Percentiles rank a stretch among this genome's conserved stretches.
phyloP scores from a whole-genome alignment of 2,113 vertebrate species.

The Tricholaema leucomelas region DNA sequence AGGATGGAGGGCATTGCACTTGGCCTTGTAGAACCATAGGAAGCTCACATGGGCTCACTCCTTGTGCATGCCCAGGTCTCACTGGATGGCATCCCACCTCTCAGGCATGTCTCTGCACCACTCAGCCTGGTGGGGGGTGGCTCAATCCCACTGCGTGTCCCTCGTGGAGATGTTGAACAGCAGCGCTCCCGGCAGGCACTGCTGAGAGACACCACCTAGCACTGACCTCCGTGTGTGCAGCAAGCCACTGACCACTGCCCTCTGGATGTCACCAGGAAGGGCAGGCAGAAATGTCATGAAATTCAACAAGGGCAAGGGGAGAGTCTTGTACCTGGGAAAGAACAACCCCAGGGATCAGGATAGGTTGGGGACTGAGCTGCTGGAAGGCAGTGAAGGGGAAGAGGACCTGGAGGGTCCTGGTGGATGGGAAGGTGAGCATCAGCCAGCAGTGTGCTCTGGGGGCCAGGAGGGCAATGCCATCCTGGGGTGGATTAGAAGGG shows the following conservation, averaged over 20 bases:
- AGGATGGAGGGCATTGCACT: background rate
- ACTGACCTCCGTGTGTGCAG: background rate
- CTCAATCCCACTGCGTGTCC: background rate
- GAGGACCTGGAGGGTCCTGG: too few relatives aligned
- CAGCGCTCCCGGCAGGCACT: background rate
- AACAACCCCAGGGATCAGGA: too few relatives aligned
- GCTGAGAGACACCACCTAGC: background rate
- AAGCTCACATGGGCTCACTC: background rate
- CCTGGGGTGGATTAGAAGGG: too few relatives aligned
- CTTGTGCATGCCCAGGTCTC: background rate
- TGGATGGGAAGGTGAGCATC: too few relatives aligned
- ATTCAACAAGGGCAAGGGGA: too few relatives aligned
- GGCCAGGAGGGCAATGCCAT: too few relatives aligned
- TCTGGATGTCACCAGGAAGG: background rate
- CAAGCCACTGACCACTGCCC: background rate
- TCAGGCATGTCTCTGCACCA: background rate
- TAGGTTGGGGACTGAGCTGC: too few relatives aligned
- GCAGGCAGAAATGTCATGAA: too few relatives aligned
- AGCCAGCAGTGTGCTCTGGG: too few relatives aligned
- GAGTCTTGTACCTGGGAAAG: too few relatives aligned
- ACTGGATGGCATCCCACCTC: background rate
- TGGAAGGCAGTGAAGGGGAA: too few relatives aligned
- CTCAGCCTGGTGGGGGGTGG: background rate
- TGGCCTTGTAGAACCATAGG: background rate
- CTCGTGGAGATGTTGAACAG: background rate